Evolutionary conservation across 2,888 invertebrate species (phyloP).

Genomic region (Cantharis rustica): DNA sequence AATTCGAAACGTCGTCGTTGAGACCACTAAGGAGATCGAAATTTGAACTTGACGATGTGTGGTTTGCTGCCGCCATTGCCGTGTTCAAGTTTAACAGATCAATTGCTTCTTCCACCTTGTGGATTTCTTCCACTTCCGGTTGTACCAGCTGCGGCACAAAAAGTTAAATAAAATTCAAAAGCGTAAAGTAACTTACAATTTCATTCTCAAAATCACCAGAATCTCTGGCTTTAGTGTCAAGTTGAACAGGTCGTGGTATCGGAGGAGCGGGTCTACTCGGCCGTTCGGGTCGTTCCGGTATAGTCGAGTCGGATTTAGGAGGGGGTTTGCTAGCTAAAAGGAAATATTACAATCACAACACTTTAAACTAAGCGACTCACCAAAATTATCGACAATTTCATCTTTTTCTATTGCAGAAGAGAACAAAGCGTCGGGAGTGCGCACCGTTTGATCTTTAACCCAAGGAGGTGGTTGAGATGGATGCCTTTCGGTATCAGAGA

Average conservation of each 20-base stretch:
- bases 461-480: constrained; percentile 75
- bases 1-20: constrained; percentile 46
- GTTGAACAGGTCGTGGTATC: constrained; percentile 37
- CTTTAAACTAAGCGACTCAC: constrained; percentile 53
- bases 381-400: constrained; percentile 83
- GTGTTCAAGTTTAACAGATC: constrained; percentile 64
- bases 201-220: constrained; percentile 45
- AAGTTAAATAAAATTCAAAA: not conserved
- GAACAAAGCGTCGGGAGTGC: constrained; percentile 68
- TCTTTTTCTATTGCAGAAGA: constrained; percentile 79
- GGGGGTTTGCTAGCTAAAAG: constrained; percentile 57
- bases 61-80: constrained; percentile 40
- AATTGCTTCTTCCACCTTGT: constrained; percentile 57
- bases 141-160: not conserved
- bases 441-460: constrained; percentile 69
- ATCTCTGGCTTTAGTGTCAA: constrained; percentile 38
- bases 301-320: constrained; percentile 37
- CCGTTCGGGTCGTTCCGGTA: constrained; percentile 37
- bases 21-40: constrained; percentile 66
- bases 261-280: constrained; percentile 51
- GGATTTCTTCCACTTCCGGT: not conserved
- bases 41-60: constrained; percentile 54
- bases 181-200: constrained; percentile 25
- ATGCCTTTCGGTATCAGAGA: constrained; percentile 70
- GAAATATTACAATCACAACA: not conserved